Conservation (phyloP, 1,140 invertebrate genomes). For the Rhopalosiphum maidis region DNA sequence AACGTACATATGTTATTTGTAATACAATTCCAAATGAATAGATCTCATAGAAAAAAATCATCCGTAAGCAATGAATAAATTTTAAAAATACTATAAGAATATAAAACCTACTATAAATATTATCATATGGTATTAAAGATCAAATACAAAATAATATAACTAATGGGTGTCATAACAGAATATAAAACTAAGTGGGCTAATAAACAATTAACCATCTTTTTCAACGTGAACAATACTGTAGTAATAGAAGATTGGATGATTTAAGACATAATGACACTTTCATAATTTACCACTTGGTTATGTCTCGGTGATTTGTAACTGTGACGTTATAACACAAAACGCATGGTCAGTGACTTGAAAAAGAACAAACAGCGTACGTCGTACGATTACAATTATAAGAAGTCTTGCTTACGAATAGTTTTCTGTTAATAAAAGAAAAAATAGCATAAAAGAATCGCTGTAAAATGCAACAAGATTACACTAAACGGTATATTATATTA, state of each 20-base stretch:
- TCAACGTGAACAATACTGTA: not conserved
- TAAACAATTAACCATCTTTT: not conserved
- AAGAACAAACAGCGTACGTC: not conserved
- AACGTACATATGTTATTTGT: not conserved
- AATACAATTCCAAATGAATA: not conserved
- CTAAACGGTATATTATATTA: not conserved
- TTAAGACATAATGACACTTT: not conserved
- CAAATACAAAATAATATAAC: not conserved
- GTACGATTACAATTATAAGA: not conserved
- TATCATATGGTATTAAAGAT: not conserved
- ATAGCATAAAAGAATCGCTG: not conserved
- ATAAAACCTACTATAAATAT: not conserved
- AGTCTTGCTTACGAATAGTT: not conserved
- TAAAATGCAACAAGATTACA: not conserved
- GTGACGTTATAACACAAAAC: not conserved
- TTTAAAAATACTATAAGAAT: not conserved
- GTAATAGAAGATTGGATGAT: not conserved
- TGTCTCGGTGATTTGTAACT: not conserved
- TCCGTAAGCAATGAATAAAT: not conserved
- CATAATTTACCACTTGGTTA: slow-evolving; percentile 33
- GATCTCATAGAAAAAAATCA: not conserved
- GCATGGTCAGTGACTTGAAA: not conserved
- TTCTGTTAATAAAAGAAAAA: slow-evolving; percentile 17
- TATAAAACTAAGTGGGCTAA: not conserved
- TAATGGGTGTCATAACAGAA: not conserved